Base-by-base conservation (phyloP, 2,888 invertebrate species). In the Acronicta psi region DNA sequence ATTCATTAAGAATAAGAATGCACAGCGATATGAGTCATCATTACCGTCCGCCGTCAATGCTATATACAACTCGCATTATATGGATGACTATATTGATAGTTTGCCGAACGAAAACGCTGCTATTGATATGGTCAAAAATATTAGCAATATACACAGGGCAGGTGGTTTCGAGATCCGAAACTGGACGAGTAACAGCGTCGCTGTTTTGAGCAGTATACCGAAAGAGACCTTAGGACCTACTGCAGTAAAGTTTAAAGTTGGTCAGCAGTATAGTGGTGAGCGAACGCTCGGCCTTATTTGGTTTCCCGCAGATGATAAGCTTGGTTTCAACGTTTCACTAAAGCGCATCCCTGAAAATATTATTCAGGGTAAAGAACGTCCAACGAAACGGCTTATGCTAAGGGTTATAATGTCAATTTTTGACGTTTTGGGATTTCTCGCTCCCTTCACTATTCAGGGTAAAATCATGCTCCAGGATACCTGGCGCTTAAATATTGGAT, bases 401-500 rank as follows among this genome's bases (percentile, higher is more conserved):
- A 14, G 16, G 13, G 31, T 51, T 8, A n/a, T n/a, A n/a, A n/a
- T n/a, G n/a, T n/a, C n/a, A n/a, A n/a, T n/a, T n/a, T n/a, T n/a
- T n/a, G n/a, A n/a, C n/a, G n/a, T n/a, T n/a, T n/a, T n/a, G n/a
- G n/a, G n/a, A n/a, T n/a, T n/a, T n/a, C n/a, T n/a, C n/a, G n/a
- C n/a, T n/a, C n/a, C n/a, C n/a, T n/a, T n/a, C n/a, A n/a, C n/a
- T n/a, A n/a, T n/a, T n/a, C n/a, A n/a, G n/a, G n/a, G n/a, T n/a
- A n/a, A n/a, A n/a, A n/a, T n/a, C n/a, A n/a, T n/a, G n/a, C n/a
- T 50, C 6, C 50, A 41, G 31, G 50, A 50, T 11, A 50, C 49
- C 0, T 49, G 49, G 49, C 38, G 17, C 2, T 11, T 49, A 18
- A 49, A 40, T 18, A 49, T 49, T 11, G 38, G 49, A 1, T 49